Conservation (phyloP, 2,113 vertebrate genomes). For the Corythornis madagascariensis region DNA sequence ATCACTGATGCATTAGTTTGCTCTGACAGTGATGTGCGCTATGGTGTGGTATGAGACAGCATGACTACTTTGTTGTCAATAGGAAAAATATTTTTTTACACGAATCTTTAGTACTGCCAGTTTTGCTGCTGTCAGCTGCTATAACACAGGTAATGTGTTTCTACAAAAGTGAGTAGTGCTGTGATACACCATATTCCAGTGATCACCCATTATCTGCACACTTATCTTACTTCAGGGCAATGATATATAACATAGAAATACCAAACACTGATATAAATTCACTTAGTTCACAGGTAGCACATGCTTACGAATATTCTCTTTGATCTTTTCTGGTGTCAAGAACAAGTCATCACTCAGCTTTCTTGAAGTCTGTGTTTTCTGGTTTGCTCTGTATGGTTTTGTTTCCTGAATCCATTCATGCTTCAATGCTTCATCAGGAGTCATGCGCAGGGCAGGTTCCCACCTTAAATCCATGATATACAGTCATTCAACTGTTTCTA, state of each 20-base stretch:
- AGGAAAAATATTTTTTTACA: neutral
- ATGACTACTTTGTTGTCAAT: neutral
- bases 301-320: constrained; percentile 53
- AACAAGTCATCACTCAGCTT: constrained; percentile 63
- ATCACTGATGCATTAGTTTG: neutral
- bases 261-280: neutral
- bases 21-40: neutral
- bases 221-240: neutral
- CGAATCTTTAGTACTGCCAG: neutral
- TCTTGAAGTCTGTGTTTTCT: constrained; percentile 68
- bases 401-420: constrained; percentile 90
- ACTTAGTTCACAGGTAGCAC: neutral
- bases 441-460: constrained; percentile 91
- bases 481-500: neutral
- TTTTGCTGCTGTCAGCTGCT: neutral
- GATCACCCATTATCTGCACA: neutral
- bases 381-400: constrained; percentile 71
- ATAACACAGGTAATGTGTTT: neutral
- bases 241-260: neutral
- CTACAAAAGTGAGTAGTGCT: neutral
- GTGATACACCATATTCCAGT: neutral
- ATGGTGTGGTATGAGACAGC: neutral
- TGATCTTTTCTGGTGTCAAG: constrained; percentile 58
- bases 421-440: constrained; percentile 87
- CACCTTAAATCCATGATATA: constrained; percentile 77